Evolutionary conservation across 2,888 invertebrate species (phyloP), one percentile per base, ranked within the genome.

Genomic region (Ypsolopha sequella): DNA sequence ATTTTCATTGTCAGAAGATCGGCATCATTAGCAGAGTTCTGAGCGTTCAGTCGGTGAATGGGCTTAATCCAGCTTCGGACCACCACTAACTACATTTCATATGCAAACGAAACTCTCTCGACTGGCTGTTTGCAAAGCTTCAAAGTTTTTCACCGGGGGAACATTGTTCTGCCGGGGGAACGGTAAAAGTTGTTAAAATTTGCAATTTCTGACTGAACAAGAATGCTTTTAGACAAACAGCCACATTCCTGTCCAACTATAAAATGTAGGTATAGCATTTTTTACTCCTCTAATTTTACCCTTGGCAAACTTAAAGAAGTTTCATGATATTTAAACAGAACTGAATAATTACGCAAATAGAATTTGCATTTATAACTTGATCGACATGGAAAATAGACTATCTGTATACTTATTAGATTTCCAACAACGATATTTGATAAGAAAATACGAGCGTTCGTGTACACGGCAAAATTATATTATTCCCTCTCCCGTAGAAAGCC

Each of bases 81-180:
- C 55, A 62, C 64, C 55, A 61, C 65, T 70, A 70, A 71, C 66
- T 69, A 63, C 65, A 72, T 73, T 75, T 70, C 64, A 68, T 68
- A 73, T 73, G 71, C 75, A 72, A 75, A 71, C 66, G 62, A 63
- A 63, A 72, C 47, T 66, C 62, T 65, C 63, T 55, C 63, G 59
- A 58, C 60, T 61, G 64, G 34, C 8, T 70, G 69, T 73, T 73
- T 72, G 66, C 65, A 65, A 66, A 68, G 65, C 63, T 62, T 56
- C 64, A 68, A 72, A 72, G 63, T 68, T 70, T 70, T 66, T 61
- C 60, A 41, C 41, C n/a, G 33, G 48, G 41, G 39, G 47, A 36
- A 13, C 36, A 36, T 47, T 47, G 36, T 47, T 47, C 47, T 47
- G 36, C 60, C 59, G 53, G 65, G 68, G 67, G 66, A 66, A 55